phyloP scores from a whole-genome alignment of 2,113 vertebrate genomes.

The Misgurnus mizolepis region DNA sequence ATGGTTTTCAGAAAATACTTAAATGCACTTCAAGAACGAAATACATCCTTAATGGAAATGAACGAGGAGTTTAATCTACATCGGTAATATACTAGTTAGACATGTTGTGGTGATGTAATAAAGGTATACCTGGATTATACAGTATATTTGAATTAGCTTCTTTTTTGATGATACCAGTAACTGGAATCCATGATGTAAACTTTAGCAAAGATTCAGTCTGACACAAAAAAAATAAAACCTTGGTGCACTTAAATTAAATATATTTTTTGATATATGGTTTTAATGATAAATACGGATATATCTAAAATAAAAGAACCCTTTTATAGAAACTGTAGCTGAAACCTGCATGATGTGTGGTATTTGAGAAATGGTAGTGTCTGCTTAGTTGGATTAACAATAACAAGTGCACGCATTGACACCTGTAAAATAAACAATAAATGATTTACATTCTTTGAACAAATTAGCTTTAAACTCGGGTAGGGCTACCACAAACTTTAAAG shows the following conservation, averaged over 20 bases:
- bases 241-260: conserved; percentile 7
- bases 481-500: neutral
- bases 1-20: conserved; percentile 76
- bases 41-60: conserved; percentile 68
- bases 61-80: conserved; percentile 41
- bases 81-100: conserved; percentile 34
- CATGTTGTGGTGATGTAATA: conserved; percentile 40
- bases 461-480: neutral
- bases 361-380: conserved; percentile 8
- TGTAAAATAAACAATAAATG: conserved; percentile 2
- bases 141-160: conserved; percentile 19
- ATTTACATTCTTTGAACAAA: conserved; percentile 9
- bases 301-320: neutral
- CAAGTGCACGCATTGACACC: neutral
- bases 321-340: neutral
- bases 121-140: conserved; percentile 43
- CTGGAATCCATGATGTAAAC: conserved; percentile 21
- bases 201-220: conserved; percentile 15
- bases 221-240: neutral
- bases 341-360: neutral
- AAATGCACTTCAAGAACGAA: conserved; percentile 80
- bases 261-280: conserved; percentile 15
- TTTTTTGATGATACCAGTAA: conserved; percentile 53
- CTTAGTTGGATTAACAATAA: neutral
- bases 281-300: neutral